Evolutionary conservation across 2,888 invertebrate genomes (phyloP).

Genomic region (Lycia hirtaria): DNA sequence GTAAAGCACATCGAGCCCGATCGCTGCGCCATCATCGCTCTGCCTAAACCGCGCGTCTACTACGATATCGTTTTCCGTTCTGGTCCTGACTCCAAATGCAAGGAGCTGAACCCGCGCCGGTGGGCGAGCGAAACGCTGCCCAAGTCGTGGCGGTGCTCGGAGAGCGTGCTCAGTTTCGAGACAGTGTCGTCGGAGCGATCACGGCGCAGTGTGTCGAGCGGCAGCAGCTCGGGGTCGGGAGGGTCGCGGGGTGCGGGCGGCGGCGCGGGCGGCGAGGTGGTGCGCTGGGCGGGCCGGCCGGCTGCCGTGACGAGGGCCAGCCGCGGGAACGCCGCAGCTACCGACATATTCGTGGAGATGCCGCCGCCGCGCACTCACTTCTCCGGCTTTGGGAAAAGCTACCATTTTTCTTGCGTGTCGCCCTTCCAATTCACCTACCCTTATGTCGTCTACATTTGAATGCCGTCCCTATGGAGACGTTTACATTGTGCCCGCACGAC

Average conservation of each 20-base stretch:
- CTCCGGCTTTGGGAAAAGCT: constrained; percentile 82
- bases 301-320: constrained; percentile 83
- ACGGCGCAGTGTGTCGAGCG: constrained; percentile 63
- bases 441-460: constrained; percentile 79
- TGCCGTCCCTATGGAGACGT: constrained; percentile 24
- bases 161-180: constrained; percentile 71
- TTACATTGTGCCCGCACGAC: constrained; percentile 1
- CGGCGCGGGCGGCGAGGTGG: constrained; percentile 70
- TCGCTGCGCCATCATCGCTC: constrained; percentile 79
- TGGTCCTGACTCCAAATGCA: constrained; percentile 53
- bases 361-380: constrained; percentile 81
- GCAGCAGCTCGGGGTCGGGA: constrained; percentile 52
- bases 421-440: constrained; percentile 82
- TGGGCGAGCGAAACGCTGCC: constrained; percentile 75
- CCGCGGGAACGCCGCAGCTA: constrained; percentile 79
- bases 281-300: constrained; percentile 78
- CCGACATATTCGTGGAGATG: constrained; percentile 77
- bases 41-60: constrained; percentile 74
- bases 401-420: constrained; percentile 84
- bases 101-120: constrained; percentile 67
- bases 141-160: constrained; percentile 80
- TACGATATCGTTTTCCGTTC: constrained; percentile 72
- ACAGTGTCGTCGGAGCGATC: constrained; percentile 59
- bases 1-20: constrained; percentile 74
- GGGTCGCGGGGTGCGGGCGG: constrained; percentile 47